phyloP scores from a whole-genome alignment of 2,797 vertebrate genomes.

The Rhinella marina region DNA sequence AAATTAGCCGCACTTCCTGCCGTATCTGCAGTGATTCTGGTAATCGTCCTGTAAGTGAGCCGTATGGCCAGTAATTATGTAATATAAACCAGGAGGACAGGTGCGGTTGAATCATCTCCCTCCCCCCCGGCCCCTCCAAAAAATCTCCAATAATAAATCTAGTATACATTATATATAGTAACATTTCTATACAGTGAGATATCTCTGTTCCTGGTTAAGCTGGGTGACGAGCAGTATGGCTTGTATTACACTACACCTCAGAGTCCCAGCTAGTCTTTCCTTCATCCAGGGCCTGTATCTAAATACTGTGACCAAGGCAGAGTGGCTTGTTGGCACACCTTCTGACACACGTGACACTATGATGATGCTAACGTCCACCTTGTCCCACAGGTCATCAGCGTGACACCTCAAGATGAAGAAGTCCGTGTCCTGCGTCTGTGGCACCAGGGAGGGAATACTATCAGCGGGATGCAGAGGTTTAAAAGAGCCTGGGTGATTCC shows the following conservation, averaged over 20 bases:
- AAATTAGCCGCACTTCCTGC: not conserved
- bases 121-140: not conserved
- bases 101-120: not conserved
- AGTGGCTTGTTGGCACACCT: not conserved
- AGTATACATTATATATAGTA: no score
- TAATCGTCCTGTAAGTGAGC: not conserved
- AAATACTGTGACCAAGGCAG: not conserved
- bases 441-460: slow-evolving; percentile 64
- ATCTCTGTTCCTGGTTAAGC: not conserved
- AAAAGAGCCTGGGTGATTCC: slow-evolving; percentile 98
- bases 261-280: no score
- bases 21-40: not conserved
- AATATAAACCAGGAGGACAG: not conserved
- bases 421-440: slow-evolving; percentile 73
- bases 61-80: not conserved
- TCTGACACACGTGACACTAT: not conserved
- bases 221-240: not conserved
- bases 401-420: slow-evolving; percentile 2
- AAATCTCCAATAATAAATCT: not conserved
- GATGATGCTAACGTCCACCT: not conserved
- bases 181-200: no score
- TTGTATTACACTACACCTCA: not conserved
- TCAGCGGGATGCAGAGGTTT: slow-evolving; percentile 71
- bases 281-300: not conserved
- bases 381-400: slow-evolving; percentile 64